These are phyloP conservation scores for Argya squamiceps DNA, from an alignment of 2,797 vertebrate genomes.

Conservation along the genomic window DNA sequence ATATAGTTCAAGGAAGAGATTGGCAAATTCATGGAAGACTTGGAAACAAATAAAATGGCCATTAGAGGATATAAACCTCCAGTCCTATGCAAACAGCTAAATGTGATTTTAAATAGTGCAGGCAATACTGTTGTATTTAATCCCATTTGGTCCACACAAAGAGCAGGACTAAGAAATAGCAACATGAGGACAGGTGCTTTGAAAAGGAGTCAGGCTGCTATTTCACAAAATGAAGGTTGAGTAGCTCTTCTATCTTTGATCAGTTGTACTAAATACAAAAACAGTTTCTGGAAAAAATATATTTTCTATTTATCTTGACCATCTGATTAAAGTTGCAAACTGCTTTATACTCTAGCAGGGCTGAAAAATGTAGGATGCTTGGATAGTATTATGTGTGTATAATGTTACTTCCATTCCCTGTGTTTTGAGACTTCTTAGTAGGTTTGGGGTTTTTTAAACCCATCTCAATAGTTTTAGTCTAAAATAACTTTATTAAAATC, in stretches of 20 bases:
- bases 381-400: not conserved
- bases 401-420: not conserved
- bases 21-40: not conserved
- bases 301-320: not conserved
- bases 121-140: not conserved
- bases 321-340: not conserved
- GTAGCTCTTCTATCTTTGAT: not conserved
- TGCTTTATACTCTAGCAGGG: not conserved
- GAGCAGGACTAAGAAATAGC: not conserved
- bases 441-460: not conserved
- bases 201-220: not conserved
- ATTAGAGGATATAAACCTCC: not conserved
- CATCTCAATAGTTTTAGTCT: not conserved
- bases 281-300: not conserved
- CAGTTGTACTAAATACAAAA: not conserved
- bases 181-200: not conserved
- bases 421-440: not conserved
- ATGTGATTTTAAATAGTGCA: not conserved
- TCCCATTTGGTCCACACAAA: slow-evolving; percentile 11
- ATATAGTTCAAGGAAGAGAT: not conserved
- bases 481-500: slow-evolving; percentile 74
- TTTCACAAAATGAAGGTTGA: not conserved
- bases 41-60: not conserved
- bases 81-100: not conserved
- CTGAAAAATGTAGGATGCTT: not conserved